Evolutionary conservation across 2,888 invertebrate genomes (phyloP), one percentile per base, ranked within the genome.

Genomic region (Monoplex corrugatus): DNA sequence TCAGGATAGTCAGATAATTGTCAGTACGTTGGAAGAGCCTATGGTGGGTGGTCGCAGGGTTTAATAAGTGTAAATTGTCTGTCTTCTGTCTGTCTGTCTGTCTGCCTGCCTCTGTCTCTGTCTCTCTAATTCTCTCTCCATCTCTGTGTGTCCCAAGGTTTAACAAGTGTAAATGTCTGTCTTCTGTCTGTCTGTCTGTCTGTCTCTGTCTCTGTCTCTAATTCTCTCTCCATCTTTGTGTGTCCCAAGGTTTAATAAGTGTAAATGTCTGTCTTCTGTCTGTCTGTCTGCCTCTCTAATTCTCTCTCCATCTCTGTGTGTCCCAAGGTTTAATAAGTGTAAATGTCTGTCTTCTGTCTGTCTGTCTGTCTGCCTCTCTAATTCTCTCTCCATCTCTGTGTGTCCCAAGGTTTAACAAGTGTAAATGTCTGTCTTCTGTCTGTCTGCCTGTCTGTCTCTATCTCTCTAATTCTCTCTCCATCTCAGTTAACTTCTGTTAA

Each of bases 291-390:
- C n/a, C 35, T 75, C 8, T 68, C 19, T 68, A 5, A 19, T 16
- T 68, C 16, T 28, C 13, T 68, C 16, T 28, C 28, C n/a, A 16
- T 68, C 28, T 68, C 68, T 68, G 68, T 68, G 68, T 50, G 13
- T 50, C 50, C 19, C 50, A 13, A 10, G 10, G 50, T 50, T n/a
- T n/a, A n/a, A n/a, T n/a, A n/a, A n/a, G n/a, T n/a, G n/a, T n/a
- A n/a, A n/a, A n/a, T n/a, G n/a, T n/a, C n/a, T n/a, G n/a, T n/a
- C n/a, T 10, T 50, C 50, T 50, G 28, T 68, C 68, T 68, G 28
- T 68, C 68, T 68, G 28, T 68, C 68, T 68, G 68, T 68, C 68
- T 68, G 28, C n/a, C 68, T 68, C 68, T 68, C 68, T 68, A 3
- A 28, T 3, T 68, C 68, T 68, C 68, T 68, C 68, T 68, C 68